Evolutionary conservation across 2,797 vertebrate species (phyloP), one percentile per base, ranked within the genome.

Genomic region (Sebastes iracundus): DNA sequence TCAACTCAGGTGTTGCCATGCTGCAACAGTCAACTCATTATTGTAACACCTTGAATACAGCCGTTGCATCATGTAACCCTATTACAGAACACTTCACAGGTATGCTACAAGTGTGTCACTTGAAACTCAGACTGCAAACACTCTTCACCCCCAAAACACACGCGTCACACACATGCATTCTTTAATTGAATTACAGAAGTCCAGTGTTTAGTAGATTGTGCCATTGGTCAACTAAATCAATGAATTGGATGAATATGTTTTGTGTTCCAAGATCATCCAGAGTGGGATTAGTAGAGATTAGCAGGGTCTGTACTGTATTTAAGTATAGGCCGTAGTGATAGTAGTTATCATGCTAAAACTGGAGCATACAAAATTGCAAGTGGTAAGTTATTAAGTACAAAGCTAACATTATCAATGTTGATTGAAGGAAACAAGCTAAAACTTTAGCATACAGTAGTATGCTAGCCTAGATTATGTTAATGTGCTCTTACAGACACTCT

Each of bases 91-190:
- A 78, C 66, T 67, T 62, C 53, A 82, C 28, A 74, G 18, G 66
- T 67, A 72, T 86, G 85, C 88, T 89, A 86, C 77, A 75, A 71
- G 67, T 81, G 33, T 22, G 49, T 71, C 77, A 61, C 42, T 69
- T 61, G 52, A n/a, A 79, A 74, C 30, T 16, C 55, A 49, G n/a
- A 60, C n/a, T 32, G 61, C 23, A 62, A 56, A 59, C 32, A 64
- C 38, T 61, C 64, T 11, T 38, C 49, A 66, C 42, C 55, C 63
- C 46, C 7, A 20, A 56, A 60, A 63, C 49, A 49, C 74, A 55
- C 10, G 72, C 16, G 63, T 14, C 25, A 79, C 23, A 67, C 18
- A 25, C 56, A 61, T 5, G 8, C 33, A 62, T 28, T 9, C 30
- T 33, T 9, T 7, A 23, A 22, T 75, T 60, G 46, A 49, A 12